Evolutionary conservation across 2,797 vertebrate genomes (phyloP).

Genomic region (Gallinago stenura): DNA sequence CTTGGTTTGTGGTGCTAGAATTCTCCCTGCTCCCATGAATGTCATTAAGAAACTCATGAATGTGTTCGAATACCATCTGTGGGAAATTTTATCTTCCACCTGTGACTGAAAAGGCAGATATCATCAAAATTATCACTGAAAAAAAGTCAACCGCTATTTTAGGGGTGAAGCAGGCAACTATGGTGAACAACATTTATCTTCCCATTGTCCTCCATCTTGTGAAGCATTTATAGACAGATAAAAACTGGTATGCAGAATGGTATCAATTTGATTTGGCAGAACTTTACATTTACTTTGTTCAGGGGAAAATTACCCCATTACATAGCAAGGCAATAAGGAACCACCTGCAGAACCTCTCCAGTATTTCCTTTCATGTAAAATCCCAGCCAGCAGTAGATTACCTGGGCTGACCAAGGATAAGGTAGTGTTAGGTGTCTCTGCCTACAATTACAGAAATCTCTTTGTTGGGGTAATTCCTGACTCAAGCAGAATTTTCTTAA

Average conservation of each 20-base stretch:
- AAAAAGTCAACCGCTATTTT: neutral
- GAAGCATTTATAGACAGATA: neutral
- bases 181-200: neutral
- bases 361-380: neutral
- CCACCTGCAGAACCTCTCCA: neutral
- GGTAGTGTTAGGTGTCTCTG: neutral
- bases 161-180: neutral
- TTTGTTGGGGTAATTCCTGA: neutral
- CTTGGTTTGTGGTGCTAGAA: neutral
- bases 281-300: neutral
- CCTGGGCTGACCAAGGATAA: neutral
- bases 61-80: neutral
- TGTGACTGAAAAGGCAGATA: neutral
- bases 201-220: neutral
- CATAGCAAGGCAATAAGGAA: neutral
- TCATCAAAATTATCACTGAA: neutral
- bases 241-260: neutral
- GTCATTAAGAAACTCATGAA: neutral
- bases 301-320: neutral
- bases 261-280: neutral
- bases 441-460: neutral
- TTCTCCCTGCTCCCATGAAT: neutral
- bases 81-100: neutral
- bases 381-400: neutral
- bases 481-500: neutral